These are phyloP conservation scores for human (Homo sapiens) DNA, from an alignment of 2,113 vertebrate genomes.

Conservation along the genomic window GRCh38 chr2:30182501-30183000, in stretches of 20 bases:
- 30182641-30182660: no score
- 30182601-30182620: no score
- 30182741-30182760: neutral
- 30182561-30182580: no score
- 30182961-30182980: neutral
- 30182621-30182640: no score
- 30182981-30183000: slow-evolving; percentile 6
- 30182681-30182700: no score
- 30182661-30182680: no score
- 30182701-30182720: no score
- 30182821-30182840: slow-evolving; percentile 5
- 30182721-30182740: neutral
- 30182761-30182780: neutral
- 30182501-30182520: no score
- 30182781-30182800: neutral
- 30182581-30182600: no score
- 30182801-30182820: neutral
- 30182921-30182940: neutral
- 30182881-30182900: neutral
- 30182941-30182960: neutral
- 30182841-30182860: neutral
- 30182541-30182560: no score
- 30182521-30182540: no score
- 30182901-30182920: neutral
- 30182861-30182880: neutral